Percentiles rank a stretch among this genome's conserved stretches.
These are phyloP conservation scores for Ascaphus truei DNA, from an alignment of 2,113 vertebrate species.

Conservation along the genomic window DNA sequence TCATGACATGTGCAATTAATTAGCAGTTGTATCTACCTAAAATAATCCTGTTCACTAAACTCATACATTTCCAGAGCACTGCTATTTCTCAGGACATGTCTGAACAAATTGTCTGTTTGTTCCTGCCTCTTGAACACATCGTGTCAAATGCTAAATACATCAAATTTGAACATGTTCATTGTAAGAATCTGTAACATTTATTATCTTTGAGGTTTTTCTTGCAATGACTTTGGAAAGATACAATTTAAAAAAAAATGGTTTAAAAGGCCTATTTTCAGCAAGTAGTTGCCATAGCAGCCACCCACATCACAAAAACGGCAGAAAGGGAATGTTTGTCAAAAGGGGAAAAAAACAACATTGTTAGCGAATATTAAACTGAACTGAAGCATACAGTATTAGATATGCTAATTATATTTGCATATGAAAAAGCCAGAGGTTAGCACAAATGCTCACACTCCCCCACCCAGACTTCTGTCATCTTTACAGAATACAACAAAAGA, in stretches of 20 bases:
- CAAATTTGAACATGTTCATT: not conserved
- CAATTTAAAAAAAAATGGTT: conserved; percentile 37
- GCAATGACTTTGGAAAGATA: conserved; percentile 32
- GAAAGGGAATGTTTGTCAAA: conserved; percentile 21
- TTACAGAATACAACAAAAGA: not conserved
- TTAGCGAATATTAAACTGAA: conserved; percentile 41
- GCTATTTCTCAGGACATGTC: not conserved
- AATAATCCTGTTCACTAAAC: too few relatives aligned
- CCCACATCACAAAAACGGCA: conserved; percentile 48
- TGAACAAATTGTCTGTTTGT: conserved; percentile 16
- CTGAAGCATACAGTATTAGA: not conserved
- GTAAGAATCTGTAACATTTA: conserved; percentile 29
- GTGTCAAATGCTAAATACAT: conserved; percentile 16
- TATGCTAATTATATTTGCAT: conserved; percentile 1
- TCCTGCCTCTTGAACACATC: not conserved
- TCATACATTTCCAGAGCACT: too few relatives aligned
- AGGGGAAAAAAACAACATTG: conserved; percentile 49
- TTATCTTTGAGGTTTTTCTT: conserved; percentile 34
- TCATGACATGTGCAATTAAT: too few relatives aligned
- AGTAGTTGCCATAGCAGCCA: conserved; percentile 66
- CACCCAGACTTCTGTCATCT: not conserved
- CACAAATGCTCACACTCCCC: not conserved
- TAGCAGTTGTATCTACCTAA: too few relatives aligned
- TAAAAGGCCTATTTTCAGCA: conserved; percentile 43
- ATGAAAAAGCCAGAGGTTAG: not conserved